Base-by-base conservation (phyloP, 2,888 invertebrate species). In the Cheilosia grossa region DNA sequence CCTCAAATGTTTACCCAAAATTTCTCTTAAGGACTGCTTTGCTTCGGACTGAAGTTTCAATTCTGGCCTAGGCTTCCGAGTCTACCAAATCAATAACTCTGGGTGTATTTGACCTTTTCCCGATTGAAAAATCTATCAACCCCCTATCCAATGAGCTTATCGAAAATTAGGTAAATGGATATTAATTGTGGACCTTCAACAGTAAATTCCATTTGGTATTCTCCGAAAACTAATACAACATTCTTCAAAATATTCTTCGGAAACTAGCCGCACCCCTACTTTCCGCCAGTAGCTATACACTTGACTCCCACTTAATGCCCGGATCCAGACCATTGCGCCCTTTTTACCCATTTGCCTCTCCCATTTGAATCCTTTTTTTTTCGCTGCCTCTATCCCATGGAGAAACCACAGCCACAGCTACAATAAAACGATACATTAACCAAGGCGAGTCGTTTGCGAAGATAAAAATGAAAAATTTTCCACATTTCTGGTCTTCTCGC, bases 401-500 rank as follows among this genome's bases (percentile, higher is more conserved):
- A 51, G 42, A 40, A 63, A 53, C 30, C 13, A 49, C 33, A 21
- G 1, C 15, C 15, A 13, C 44, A 74, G 24, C 44, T 82, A 70
- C 66, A 59, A 64, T 56, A 58, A 77, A 82, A 82, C 75, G 75
- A 82, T 53, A 82, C 75, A 77, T 77, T 77, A 77, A 70, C 82
- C 77, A 77, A 59, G 82, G 70, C 70, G 77, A 69, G 82, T 70
- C 64, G 10, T 82, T 51, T 53, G 24, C 37, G 49, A 21, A 79
- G 82, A 82, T 82, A 82, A 82, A 82, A 82, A 82, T 82, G 82
- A 82, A 77, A 77, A 66, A 77, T 82, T 61, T 75, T 82, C 80
- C 77, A 66, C 77, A 61, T 61, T 72, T 77, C 59, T 49, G 54
- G 30, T 40, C 21, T 47, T 37, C 37, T 21, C 6, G 33, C 5